Conservation (phyloP, 2,797 vertebrate species). For the Eulemur mongoz region DNA sequence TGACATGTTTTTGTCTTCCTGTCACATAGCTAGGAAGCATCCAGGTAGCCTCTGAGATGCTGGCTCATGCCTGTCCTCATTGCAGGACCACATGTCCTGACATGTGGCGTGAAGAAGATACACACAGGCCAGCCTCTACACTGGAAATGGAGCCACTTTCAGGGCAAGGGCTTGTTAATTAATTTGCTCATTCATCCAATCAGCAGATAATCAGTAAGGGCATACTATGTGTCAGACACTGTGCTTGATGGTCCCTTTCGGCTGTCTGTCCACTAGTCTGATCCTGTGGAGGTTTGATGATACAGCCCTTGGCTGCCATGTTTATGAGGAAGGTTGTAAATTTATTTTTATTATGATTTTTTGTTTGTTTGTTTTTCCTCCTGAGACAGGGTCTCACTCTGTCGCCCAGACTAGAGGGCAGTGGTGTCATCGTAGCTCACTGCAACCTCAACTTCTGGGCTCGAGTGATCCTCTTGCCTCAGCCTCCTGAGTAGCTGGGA, state of each 20-base stretch:
- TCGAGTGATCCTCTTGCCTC: too few relatives aligned
- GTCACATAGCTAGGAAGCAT: not conserved
- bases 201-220: not conserved
- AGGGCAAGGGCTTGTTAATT: not conserved
- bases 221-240: accelerated
- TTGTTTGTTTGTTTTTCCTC: not conserved
- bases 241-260: not conserved
- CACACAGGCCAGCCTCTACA: accelerated
- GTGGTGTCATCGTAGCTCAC: too few relatives aligned
- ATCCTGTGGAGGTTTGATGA: not conserved
- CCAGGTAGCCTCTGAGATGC: not conserved
- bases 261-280: accelerated
- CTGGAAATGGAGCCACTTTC: not conserved
- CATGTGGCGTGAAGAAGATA: accelerated
- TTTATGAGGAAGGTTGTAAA: not conserved
- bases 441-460: too few relatives aligned
- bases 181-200: not conserved
- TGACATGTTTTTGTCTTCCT: not conserved
- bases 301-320: not conserved
- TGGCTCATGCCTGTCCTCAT: not conserved
- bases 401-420: too few relatives aligned
- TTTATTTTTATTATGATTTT: accelerated
- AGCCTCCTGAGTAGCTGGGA: too few relatives aligned
- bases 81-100: not conserved
- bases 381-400: too few relatives aligned